phyloP scores from a whole-genome alignment of 1,140 invertebrate species.

The Calliphora vicina region DNA sequence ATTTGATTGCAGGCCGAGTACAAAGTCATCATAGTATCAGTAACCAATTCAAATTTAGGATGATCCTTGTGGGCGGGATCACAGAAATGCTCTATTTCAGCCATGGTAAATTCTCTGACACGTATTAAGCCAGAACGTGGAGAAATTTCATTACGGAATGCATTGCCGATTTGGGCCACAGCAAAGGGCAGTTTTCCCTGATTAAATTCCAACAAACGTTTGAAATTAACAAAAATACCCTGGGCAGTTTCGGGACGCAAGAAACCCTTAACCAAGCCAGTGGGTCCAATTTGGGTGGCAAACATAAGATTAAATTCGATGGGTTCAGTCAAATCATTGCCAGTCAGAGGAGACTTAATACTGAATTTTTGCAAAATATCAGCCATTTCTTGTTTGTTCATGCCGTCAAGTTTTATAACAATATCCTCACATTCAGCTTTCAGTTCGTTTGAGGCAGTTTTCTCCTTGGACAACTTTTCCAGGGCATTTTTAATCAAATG shows the following conservation, averaged over 20 bases:
- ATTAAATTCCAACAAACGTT: slow-evolving; percentile 93
- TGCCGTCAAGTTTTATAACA: slow-evolving; percentile 84
- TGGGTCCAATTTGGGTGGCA: slow-evolving; percentile 94
- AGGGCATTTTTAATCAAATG: slow-evolving; percentile 98
- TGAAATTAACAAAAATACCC: slow-evolving; percentile 99
- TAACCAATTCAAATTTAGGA: slow-evolving; percentile 86
- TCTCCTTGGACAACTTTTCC: slow-evolving; percentile 88
- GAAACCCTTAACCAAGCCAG: slow-evolving; percentile 92
- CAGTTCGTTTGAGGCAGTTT: slow-evolving; percentile 76
- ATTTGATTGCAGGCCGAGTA: slow-evolving; percentile 98
- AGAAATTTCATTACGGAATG: slow-evolving; percentile 99
- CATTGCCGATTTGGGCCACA: slow-evolving; percentile 89
- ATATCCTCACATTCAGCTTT: slow-evolving; percentile 84
- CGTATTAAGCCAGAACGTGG: slow-evolving; percentile 95
- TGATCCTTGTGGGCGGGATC: slow-evolving; percentile 90
- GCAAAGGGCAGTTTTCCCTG: slow-evolving; percentile 97
- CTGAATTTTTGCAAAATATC: slow-evolving; percentile 83
- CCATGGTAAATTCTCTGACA: slow-evolving; percentile 99
- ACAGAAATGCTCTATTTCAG: slow-evolving; percentile 99
- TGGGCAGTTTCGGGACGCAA: slow-evolving; percentile 98
- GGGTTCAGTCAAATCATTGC: slow-evolving; percentile 93
- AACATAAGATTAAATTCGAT: slow-evolving; percentile 99
- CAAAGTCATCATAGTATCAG: slow-evolving; percentile 77
- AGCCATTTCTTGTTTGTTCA: slow-evolving; percentile 89
- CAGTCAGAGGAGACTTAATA: slow-evolving; percentile 94